phyloP scores from a whole-genome alignment of 2,888 invertebrate genomes.

The Cheilosia soror region DNA sequence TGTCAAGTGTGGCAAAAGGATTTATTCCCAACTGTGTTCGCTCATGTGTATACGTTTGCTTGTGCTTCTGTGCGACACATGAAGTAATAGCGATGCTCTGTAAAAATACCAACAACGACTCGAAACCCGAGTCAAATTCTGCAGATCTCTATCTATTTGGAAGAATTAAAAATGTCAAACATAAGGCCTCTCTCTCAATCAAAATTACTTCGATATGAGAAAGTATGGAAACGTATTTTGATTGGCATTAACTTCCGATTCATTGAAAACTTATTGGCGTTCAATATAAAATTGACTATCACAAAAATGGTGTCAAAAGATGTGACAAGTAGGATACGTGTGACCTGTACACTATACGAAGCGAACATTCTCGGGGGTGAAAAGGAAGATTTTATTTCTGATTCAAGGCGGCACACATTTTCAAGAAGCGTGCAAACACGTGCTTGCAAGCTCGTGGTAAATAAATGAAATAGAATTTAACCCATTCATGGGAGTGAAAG shows the following conservation, averaged over 20 bases:
- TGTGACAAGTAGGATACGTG: conserved; percentile 36
- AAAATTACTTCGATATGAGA: conserved; percentile 8
- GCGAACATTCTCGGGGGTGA: background rate
- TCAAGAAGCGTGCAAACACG: conserved; percentile 12
- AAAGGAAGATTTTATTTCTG: conserved; percentile 11
- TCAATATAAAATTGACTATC: conserved; percentile 20
- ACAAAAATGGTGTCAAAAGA: conserved; percentile 30
- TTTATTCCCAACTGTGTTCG: conserved; percentile 56
- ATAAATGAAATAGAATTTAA: conserved; percentile 1
- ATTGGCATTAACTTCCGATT: conserved; percentile 46
- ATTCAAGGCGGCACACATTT: conserved; percentile 20
- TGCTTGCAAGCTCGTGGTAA: background rate
- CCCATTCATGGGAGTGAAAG: no score
- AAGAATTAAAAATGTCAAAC: conserved; percentile 28
- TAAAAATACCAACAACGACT: conserved; percentile 24
- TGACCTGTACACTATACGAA: conserved; percentile 6
- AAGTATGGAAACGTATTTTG: conserved; percentile 3
- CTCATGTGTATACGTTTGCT: conserved; percentile 56
- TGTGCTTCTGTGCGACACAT: conserved; percentile 19
- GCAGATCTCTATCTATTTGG: conserved; percentile 22
- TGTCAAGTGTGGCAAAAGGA: conserved; percentile 76
- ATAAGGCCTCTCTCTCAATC: conserved; percentile 14
- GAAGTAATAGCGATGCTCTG: conserved; percentile 30
- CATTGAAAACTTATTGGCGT: conserved; percentile 17
- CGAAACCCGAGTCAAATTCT: conserved; percentile 9